Percentiles rank a stretch among this genome's conserved stretches.
phyloP scores from a whole-genome alignment of 2,888 invertebrate species.

The Nemotelus nigrinus region DNA sequence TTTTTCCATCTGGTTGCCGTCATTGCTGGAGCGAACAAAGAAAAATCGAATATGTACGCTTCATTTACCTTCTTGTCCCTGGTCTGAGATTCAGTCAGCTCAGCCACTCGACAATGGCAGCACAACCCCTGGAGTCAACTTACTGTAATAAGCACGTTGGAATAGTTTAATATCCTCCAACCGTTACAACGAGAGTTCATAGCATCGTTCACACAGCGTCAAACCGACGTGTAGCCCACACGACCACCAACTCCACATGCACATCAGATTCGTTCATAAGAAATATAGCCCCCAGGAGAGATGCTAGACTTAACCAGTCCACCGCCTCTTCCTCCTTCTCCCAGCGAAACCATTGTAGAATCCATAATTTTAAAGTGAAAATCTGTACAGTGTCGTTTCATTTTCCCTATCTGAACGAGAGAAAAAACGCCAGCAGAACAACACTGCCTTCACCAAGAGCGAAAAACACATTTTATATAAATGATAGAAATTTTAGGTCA shows the following conservation, averaged over 20 bases:
- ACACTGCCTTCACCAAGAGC: too few relatives aligned
- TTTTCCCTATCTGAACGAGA: neutral
- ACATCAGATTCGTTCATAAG: neutral
- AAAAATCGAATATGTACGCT: too few relatives aligned
- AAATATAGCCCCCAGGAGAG: neutral
- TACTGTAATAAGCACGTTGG: neutral
- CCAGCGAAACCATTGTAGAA: neutral
- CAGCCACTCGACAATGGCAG: too few relatives aligned
- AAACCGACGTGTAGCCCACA: neutral
- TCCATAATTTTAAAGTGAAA: slow-evolving; percentile 18
- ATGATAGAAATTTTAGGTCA: slow-evolving; percentile 22
- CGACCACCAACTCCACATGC: slow-evolving; percentile 17
- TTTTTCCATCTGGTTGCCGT: too few relatives aligned
- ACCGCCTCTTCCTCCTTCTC: too few relatives aligned
- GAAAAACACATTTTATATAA: neutral
- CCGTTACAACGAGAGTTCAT: too few relatives aligned
- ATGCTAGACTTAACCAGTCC: too few relatives aligned
- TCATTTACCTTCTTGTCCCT: too few relatives aligned
- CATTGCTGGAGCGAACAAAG: too few relatives aligned
- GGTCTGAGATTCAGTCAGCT: too few relatives aligned
- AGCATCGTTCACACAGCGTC: too few relatives aligned
- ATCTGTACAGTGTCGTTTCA: slow-evolving; percentile 10
- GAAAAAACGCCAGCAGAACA: neutral
- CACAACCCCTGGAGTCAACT: neutral
- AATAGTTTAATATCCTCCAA: too few relatives aligned